Percentiles rank a stretch among this genome's conserved stretches.
phyloP scores from a whole-genome alignment of 2,888 invertebrate species.

The Eupithecia centaureata region DNA sequence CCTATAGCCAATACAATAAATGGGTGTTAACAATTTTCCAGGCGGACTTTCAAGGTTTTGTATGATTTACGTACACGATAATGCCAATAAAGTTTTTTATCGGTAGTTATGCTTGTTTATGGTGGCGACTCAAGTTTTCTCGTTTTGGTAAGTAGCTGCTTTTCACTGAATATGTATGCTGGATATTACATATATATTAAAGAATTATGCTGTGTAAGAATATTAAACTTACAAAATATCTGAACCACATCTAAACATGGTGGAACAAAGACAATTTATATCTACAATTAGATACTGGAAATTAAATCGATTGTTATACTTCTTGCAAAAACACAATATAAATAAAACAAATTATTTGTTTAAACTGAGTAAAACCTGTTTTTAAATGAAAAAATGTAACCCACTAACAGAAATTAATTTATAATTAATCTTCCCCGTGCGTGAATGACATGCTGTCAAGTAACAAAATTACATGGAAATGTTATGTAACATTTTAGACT shows the following conservation, averaged over 20 bases:
- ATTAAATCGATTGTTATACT: no score
- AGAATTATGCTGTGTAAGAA: constrained; percentile 2
- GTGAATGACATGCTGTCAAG: background rate
- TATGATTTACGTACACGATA: constrained; percentile 22
- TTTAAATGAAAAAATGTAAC: no score
- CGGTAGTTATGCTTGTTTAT: constrained; percentile 23
- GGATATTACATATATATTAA: constrained; percentile 9
- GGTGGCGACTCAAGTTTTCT: constrained; percentile 24
- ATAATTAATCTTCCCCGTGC: background rate
- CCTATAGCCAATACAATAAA: constrained; percentile 51
- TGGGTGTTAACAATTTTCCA: constrained; percentile 46
- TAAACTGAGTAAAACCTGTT: no score
- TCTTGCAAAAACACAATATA: no score
- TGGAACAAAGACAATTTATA: no score
- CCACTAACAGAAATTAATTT: background rate
- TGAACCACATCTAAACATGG: no score
- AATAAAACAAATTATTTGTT: no score
- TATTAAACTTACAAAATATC: no score
- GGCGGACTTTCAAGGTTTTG: constrained; percentile 23
- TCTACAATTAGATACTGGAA: no score
- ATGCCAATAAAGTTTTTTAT: constrained; percentile 29
- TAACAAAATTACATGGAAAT: background rate
- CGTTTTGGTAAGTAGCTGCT: constrained; percentile 17
- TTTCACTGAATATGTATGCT: constrained; percentile 10
- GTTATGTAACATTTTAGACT: background rate